These are phyloP conservation scores for Macropis europaea DNA, from an alignment of 2,888 invertebrate species.

Conservation along the genomic window DNA sequence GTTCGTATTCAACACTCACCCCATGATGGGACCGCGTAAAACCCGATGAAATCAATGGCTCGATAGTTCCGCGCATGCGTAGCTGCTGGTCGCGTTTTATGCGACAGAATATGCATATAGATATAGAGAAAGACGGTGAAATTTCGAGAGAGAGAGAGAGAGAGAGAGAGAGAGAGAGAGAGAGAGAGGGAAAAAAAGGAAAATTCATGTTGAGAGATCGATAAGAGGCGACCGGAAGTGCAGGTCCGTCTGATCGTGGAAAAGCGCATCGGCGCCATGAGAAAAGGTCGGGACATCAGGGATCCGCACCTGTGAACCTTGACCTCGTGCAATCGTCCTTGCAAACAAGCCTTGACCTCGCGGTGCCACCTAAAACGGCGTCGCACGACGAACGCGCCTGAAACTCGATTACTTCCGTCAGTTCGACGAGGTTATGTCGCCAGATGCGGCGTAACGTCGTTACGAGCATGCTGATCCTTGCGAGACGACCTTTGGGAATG, in stretches of 20 bases:
- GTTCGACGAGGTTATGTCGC: no score
- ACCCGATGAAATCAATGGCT: slow-evolving; percentile 70
- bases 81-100: slow-evolving; percentile 49
- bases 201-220: slow-evolving; percentile 15
- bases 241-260: background rate
- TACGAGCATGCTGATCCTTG: background rate
- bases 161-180: slow-evolving; percentile 41
- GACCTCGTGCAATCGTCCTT: slow-evolving; percentile 53
- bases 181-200: slow-evolving; percentile 22
- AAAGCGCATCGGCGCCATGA: background rate
- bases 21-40: slow-evolving; percentile 75
- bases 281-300: slow-evolving; percentile 24
- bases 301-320: slow-evolving; percentile 55
- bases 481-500: background rate
- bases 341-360: slow-evolving; percentile 57
- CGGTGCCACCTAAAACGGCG: slow-evolving; percentile 13
- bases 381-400: background rate
- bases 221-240: slow-evolving; percentile 2
- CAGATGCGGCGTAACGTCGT: background rate
- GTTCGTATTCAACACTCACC: slow-evolving; percentile 70
- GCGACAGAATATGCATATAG: slow-evolving; percentile 55
- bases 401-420: background rate
- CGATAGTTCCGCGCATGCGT: slow-evolving; percentile 77
- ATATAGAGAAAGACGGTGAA: slow-evolving; percentile 45
- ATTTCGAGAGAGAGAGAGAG: slow-evolving; percentile 45